Evolutionary conservation across 1,140 invertebrate species (phyloP).

Genomic region (Zaprionus kolodkinae): DNA sequence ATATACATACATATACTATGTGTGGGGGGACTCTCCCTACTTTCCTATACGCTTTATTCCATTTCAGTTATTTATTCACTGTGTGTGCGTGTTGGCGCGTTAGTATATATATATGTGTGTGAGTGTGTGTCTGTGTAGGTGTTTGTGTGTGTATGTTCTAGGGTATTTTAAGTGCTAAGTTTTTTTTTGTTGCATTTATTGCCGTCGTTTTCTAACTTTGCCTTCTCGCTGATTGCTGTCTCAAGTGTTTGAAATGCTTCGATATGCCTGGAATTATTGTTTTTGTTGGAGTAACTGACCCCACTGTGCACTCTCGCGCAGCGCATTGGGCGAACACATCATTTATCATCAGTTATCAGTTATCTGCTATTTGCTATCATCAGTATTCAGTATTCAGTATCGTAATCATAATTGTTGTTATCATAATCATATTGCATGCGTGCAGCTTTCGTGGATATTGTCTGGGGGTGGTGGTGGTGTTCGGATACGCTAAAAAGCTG

Average conservation of each 20-base stretch:
- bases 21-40: background rate
- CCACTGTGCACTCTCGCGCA: conserved; percentile 57
- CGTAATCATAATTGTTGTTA: conserved; percentile 37
- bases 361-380: conserved; percentile 1
- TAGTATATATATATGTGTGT: conserved; percentile 1
- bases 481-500: conserved; percentile 25
- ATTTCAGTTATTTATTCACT: conserved; percentile 40
- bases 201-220: conserved; percentile 47
- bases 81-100: background rate
- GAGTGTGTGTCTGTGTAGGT: conserved; percentile 15
- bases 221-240: conserved; percentile 38
- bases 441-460: conserved; percentile 18
- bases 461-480: conserved; percentile 14
- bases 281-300: conserved; percentile 61
- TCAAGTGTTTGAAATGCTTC: conserved; percentile 71
- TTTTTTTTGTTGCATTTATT: conserved; percentile 51
- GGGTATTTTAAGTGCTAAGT: conserved; percentile 34
- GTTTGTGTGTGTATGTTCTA: conserved; percentile 10
- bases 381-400: conserved; percentile 18
- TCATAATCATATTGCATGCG: conserved; percentile 44
- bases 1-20: conserved; percentile 31
- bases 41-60: conserved; percentile 32
- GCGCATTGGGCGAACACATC: conserved; percentile 52
- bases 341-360: conserved; percentile 43
- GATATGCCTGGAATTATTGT: conserved; percentile 81